Base-by-base conservation (phyloP, 2,797 vertebrate genomes). In the Scolopax bukidnonensis region DNA sequence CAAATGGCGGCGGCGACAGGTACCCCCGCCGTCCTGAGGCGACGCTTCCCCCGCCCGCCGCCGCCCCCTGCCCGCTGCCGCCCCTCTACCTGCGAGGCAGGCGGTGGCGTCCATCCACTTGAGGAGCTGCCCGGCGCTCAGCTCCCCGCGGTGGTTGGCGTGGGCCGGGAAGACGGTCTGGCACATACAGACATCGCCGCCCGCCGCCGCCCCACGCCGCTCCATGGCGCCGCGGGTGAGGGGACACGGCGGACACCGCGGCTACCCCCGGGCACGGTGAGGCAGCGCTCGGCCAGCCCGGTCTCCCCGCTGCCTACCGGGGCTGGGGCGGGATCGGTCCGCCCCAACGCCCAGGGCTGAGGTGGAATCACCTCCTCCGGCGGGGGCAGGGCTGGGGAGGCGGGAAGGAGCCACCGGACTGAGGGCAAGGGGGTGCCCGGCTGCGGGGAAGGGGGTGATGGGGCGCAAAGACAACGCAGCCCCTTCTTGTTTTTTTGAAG, bases 81-180 rank as follows among this genome's bases (percentile, higher is more conserved):
- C 24, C 61, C 32, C 33, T 83, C 75, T 97, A 98, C 98, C 98
- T 43, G 97, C 98, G 45, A 98, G 96, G 94, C 98, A 98, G 85
- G 98, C 98, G 9, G 96, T 86, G 68, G 94, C 96, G 80, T 98
- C 98, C 75, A 98, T 98, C 98, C 98, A 98, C 61, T 97, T 95
- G 59, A 98, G 98, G 61, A 98, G 98, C 95, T 98, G 98, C 50
- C 97, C 98, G 0, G 98, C 97, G 83, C 97, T 96, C 84, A 98
- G 98, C 84, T 97, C 89, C 3, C 98, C 98, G n/a, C 87, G 95
- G 64, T 96, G 76, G 92, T 97, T 89, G 47, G 97, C 95, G 75
- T 98, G 98, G 8, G 89, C 96, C 4, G 98, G 98, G 74, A 96
- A 79, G 53, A 98, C 75, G n/a, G 96, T 81, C 83, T 97, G 98